phyloP scores from a whole-genome alignment of 2,888 invertebrate species.

The Tupiocoris notatus region DNA sequence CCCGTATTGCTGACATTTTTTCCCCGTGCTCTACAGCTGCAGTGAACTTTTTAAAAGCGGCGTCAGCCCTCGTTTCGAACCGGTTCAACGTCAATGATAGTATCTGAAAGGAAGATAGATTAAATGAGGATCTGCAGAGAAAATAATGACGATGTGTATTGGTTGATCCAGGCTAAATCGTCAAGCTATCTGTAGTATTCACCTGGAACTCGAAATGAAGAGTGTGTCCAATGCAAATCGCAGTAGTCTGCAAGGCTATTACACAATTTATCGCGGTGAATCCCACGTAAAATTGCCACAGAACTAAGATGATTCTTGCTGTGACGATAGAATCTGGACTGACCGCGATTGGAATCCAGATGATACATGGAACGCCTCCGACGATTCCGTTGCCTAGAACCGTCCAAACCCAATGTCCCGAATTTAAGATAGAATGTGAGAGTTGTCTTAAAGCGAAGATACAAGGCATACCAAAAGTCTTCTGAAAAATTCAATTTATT shows the following conservation, averaged over 20 bases:
- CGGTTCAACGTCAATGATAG: neutral
- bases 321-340: neutral
- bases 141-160: no score
- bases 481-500: no score
- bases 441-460: no score
- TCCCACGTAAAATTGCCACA: neutral
- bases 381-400: constrained; percentile 10
- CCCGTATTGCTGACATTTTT: neutral
- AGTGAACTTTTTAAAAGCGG: neutral
- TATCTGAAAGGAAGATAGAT: constrained; percentile 18
- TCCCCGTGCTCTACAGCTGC: neutral
- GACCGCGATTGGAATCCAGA: constrained; percentile 3
- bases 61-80: constrained; percentile 10
- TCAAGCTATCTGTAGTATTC: no score
- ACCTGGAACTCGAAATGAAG: constrained; percentile 13
- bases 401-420: no score
- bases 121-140: no score
- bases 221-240: constrained; percentile 24
- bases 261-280: constrained; percentile 4
- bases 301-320: neutral
- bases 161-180: no score
- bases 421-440: no score
- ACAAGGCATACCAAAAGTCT: no score
- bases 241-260: constrained; percentile 11
- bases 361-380: neutral